These are phyloP conservation scores for Hedya salicella DNA, from an alignment of 2,888 invertebrate genomes.

Conservation along the genomic window DNA sequence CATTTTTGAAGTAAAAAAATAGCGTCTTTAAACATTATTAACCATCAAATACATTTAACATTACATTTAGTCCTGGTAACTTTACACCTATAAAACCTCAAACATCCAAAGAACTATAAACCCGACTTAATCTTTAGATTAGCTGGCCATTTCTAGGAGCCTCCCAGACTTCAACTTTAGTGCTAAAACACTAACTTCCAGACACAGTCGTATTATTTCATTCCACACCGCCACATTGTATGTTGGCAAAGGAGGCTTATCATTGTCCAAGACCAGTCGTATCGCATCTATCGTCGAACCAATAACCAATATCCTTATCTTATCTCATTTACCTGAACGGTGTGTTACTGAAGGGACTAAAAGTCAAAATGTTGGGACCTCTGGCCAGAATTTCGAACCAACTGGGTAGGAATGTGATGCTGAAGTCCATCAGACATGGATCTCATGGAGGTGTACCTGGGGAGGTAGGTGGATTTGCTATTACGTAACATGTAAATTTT, in stretches of 20 bases:
- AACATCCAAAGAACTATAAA: constrained; percentile 27
- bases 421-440: constrained; percentile 68
- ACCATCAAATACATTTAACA: not conserved
- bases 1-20: too few species aligned
- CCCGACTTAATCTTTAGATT: constrained; percentile 28
- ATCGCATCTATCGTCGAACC: constrained; percentile 26
- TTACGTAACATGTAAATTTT: constrained; percentile 60
- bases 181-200: constrained; percentile 18
- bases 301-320: constrained; percentile 38
- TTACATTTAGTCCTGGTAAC: not conserved
- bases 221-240: constrained; percentile 11
- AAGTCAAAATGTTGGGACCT: constrained; percentile 73
- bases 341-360: constrained; percentile 43
- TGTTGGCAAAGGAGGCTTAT: constrained; percentile 38
- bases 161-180: constrained; percentile 2
- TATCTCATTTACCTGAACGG: constrained; percentile 49
- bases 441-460: constrained; percentile 75
- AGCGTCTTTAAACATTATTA: too few species aligned
- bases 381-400: constrained; percentile 71
- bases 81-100: constrained; percentile 8
- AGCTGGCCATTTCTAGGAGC: constrained; percentile 29
- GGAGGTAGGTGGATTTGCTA: constrained; percentile 62
- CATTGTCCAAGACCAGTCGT: constrained; percentile 26
- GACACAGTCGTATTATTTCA: constrained; percentile 23
- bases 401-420: constrained; percentile 71